Evolutionary conservation across 2,797 vertebrate species (phyloP), one percentile per base, ranked within the genome.

Genomic region (Parotocinclus haroldoi): DNA sequence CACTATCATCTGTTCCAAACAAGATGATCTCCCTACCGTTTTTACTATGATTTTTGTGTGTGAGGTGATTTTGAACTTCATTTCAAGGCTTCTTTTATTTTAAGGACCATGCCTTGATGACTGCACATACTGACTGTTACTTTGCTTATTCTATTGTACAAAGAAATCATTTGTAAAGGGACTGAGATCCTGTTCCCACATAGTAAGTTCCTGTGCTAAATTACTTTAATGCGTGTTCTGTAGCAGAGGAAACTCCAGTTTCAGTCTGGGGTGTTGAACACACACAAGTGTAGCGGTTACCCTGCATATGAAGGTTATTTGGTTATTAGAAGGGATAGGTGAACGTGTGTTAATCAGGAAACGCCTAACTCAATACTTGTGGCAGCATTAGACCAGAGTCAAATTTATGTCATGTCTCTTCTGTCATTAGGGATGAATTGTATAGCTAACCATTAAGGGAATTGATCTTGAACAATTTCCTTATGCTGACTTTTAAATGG

Each of bases 381-480:
- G 39, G 16, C 37, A 13, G 36, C 42, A 11, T 46, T 27, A 10
- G 10, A 8, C 44, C 52, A 51, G 19, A 8, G 1, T 61, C 17
- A 10, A n/a, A 61, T 13, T 27, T 2, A 27, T 4, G 48, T 39
- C 56, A 59, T 42, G 13, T 38, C 54, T 40, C 1, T 17, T 9
- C 0, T 38, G 12, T 63, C 45, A 38, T n/a, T 50, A 44, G 54
- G 40, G 55, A 44, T 62, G 63, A 38, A 17, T 60, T 60, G 51
- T 62, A 69, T 60, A 76, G 68, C 63, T 75, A 60, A 42, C 69
- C 54, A 42, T 27, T 16, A 59, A 48, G 40, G 14, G 40, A 63
- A n/a, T 3, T 48, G 18, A 56, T 51, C 48, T 18, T 13, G 45
- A 67, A n/a, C 18, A 54, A 17, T 3, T 42, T 10, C 38, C 36